phyloP scores from a whole-genome alignment of 2,113 vertebrate genomes.

The Crotalus horridus region DNA sequence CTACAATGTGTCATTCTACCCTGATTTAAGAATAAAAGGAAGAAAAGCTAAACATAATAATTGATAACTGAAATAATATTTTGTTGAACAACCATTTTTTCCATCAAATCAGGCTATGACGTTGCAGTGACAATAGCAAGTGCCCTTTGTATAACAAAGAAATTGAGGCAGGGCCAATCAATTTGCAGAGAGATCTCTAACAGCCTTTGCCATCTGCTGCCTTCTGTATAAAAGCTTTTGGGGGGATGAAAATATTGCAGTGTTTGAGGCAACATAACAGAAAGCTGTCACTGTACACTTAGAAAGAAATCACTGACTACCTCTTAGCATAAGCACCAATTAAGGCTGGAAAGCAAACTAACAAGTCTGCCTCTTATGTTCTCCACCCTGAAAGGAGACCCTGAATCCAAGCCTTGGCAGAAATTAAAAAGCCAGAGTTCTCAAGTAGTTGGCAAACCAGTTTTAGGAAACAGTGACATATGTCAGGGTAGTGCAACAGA shows the following conservation, averaged over 20 bases:
- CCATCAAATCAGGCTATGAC: not conserved
- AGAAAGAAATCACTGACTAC: not conserved
- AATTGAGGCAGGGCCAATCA: not conserved
- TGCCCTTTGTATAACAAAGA: not conserved
- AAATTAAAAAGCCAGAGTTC: not conserved
- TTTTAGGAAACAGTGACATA: not conserved
- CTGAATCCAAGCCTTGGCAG: not conserved
- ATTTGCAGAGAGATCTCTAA: not conserved
- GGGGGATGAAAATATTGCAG: not conserved
- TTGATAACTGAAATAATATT: not conserved
- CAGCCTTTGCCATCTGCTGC: not conserved
- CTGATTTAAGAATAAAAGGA: not conserved
- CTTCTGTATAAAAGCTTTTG: not conserved
- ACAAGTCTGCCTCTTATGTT: not conserved
- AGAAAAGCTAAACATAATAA: not conserved
- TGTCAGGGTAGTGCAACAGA: not conserved
- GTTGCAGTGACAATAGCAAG: not conserved
- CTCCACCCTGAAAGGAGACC: not conserved
- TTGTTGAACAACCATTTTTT: not conserved
- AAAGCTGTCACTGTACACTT: rapidly evolving
- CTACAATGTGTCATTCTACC: not conserved
- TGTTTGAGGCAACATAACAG: not conserved
- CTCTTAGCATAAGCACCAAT: not conserved
- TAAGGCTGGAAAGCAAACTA: conserved; percentile 5
- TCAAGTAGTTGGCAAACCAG: not conserved